Evolutionary conservation across 2,797 vertebrate species (phyloP), one percentile per base, ranked within the genome.

Genomic region (Acrossocheilus fasciatus): DNA sequence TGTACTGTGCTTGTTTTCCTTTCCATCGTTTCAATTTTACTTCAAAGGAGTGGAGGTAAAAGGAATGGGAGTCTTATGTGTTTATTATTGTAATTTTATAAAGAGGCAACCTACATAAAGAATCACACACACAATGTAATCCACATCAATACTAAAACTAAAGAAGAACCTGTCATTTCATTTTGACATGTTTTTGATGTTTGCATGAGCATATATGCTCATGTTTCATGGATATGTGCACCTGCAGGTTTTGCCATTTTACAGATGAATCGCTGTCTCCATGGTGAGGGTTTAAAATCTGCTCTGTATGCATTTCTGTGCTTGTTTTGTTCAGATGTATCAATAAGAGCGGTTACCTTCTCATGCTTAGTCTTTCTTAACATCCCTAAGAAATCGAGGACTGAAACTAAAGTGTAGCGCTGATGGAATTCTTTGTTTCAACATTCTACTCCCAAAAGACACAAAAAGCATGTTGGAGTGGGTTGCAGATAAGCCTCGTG

Each of bases 231-330:
- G 92, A 94, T 93, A 94, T 87, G 91, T 92, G 92, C 45, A 68
- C 73, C 43, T 88, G 90, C 93, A 92, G 90, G 90, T 93, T 94
- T 92, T 76, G 88, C 92, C 89, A 87, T 94, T 93, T 92, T 90
- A 92, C 93, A 93, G 93, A 94, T 95, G 94, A 95, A 91, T 92
- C 90, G 90, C 92, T 87, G 90, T 87, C 91, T 92, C 91, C 92
- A 92, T 93, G 93, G 91, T 12, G 91, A 93, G 92, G 93, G 93
- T 94, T 94, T 93, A 90, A 80, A 93, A 92, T 6, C 43, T 41
- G 50, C 54, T 84, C 52, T 84, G 66, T 82, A 73, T 87, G 82
- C 41, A 69, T 45, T 70, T 92, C 91, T 92, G 91, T 93, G 92
- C 93, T 91, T 93, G 92, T 83, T 76, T 84, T 85, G 73, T 72